Evolutionary conservation across 2,797 vertebrate genomes (phyloP).

Genomic region (Anguilla megastoma): DNA sequence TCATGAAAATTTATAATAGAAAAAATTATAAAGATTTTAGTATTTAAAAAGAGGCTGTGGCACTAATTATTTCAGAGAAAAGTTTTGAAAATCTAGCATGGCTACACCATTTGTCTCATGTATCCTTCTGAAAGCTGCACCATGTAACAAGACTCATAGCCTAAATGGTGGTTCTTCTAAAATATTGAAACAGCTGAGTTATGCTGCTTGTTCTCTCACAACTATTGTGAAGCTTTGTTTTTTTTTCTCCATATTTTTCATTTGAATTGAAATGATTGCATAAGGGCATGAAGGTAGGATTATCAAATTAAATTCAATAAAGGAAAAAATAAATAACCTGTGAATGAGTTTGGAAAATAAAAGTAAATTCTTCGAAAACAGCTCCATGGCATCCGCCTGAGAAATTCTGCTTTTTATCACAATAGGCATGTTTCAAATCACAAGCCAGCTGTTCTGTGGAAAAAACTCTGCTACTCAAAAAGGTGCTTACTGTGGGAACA

Average conservation of each 20-base stretch:
- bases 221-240: not conserved
- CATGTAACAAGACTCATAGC: not conserved
- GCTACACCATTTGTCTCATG: not conserved
- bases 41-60: not conserved
- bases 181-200: not conserved
- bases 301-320: not conserved
- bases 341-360: not conserved
- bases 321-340: not conserved
- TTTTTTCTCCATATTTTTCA: not conserved
- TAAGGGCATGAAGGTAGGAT: not conserved
- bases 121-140: too few relatives aligned
- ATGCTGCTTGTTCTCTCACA: not conserved
- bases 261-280: too few relatives aligned
- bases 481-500: conserved; percentile 3
- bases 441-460: not conserved
- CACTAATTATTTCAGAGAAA: not conserved
- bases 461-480: not conserved
- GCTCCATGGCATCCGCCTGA: not conserved
- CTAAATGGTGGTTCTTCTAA: not conserved
- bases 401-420: not conserved
- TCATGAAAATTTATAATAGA: not conserved
- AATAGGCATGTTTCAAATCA: not conserved
- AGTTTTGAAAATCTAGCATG: not conserved
- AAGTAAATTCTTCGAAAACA: not conserved
- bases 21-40: not conserved